phyloP scores from a whole-genome alignment of 1,140 invertebrate species.

The Drosophila baimaii region DNA sequence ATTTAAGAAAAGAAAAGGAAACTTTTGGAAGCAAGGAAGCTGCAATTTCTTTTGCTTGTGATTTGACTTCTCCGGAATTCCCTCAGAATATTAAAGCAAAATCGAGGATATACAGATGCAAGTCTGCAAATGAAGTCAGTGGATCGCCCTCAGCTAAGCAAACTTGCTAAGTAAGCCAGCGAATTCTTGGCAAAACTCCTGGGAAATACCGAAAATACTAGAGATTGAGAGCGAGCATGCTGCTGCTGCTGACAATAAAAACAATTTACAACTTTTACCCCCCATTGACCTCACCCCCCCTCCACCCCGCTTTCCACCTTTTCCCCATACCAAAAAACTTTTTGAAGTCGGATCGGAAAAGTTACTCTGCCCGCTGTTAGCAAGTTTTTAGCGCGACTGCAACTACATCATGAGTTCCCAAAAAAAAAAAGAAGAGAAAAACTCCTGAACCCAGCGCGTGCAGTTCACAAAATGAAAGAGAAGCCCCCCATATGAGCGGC shows the following conservation, averaged over 20 bases:
- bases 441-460: not conserved
- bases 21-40: not conserved
- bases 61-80: not conserved
- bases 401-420: constrained; percentile 58
- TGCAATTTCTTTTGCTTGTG: not conserved
- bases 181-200: constrained; percentile 11
- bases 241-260: constrained; percentile 58
- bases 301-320: not conserved
- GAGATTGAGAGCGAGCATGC: constrained; percentile 14
- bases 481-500: not conserved
- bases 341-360: constrained; percentile 47
- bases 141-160: constrained; percentile 16
- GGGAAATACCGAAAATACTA: constrained; percentile 36
- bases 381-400: constrained; percentile 62
- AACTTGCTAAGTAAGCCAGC: constrained; percentile 25
- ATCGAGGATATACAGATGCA: not conserved
- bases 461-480: not conserved
- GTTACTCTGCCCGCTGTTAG: constrained; percentile 30
- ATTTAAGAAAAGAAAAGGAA: too few relatives aligned
- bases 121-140: constrained; percentile 18
- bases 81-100: not conserved
- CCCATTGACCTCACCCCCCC: constrained; percentile 16
- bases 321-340: constrained; percentile 19
- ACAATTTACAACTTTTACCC: constrained; percentile 54
- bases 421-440: not conserved